Evolutionary conservation across 2,888 invertebrate genomes (phyloP).

Genomic region (Epinotia brunnichana): DNA sequence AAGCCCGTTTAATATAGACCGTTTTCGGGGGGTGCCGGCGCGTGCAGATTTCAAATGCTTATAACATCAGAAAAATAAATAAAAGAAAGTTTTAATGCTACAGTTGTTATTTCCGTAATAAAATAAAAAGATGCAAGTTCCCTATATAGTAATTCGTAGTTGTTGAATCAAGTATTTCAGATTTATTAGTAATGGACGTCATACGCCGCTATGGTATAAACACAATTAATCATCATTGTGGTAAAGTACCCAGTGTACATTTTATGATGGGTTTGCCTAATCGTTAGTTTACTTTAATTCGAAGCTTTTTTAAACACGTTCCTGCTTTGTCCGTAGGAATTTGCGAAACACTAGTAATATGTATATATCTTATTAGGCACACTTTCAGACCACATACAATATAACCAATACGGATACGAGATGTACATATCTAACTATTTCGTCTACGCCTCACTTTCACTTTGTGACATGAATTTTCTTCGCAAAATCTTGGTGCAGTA

Average conservation of each 20-base stretch:
- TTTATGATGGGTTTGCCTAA: neutral
- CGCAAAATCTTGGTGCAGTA: conserved; percentile 16
- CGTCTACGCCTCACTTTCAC: conserved; percentile 60
- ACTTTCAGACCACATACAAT: conserved; percentile 3
- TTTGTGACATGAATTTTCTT: conserved; percentile 55
- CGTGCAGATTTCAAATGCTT: no score
- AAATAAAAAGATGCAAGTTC: no score
- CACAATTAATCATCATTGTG: conserved; percentile 1
- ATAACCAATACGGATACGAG: conserved; percentile 34
- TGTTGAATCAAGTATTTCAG: conserved; percentile 4
- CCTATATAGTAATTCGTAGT: neutral
- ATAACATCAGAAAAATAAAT: no score
- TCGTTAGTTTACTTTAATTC: neutral
- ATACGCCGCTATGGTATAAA: conserved; percentile 2
- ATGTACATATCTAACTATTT: conserved; percentile 30
- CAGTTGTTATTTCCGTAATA: no score
- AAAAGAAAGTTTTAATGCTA: no score
- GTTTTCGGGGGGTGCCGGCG: no score
- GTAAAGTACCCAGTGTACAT: neutral
- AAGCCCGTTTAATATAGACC: no score
- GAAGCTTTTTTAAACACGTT: neutral
- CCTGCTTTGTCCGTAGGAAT: neutral
- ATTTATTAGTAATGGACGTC: neutral
- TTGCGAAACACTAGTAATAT: neutral
- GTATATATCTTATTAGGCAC: conserved; percentile 6